Percentiles rank a stretch among this genome's conserved stretches.
Evolutionary conservation across 2,797 vertebrate species (phyloP).

Genomic region (Eulemur rubriventer): DNA sequence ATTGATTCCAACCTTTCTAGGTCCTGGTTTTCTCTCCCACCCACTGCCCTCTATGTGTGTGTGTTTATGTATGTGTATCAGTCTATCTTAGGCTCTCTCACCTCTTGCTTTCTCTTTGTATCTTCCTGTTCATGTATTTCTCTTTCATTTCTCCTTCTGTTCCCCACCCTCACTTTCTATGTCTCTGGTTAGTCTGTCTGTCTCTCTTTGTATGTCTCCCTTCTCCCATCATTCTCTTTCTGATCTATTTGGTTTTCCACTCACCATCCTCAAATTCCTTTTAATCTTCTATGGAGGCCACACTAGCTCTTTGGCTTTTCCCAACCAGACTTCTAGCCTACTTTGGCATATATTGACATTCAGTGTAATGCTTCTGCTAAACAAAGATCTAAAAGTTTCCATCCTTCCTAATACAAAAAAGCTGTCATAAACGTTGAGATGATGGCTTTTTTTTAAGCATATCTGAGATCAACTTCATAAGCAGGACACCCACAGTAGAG

Average conservation of each 20-base stretch:
- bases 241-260: neutral
- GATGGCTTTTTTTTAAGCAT: neutral
- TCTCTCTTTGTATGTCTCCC: neutral
- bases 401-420: neutral
- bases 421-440: neutral
- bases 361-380: neutral
- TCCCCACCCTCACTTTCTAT: neutral
- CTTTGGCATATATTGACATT: neutral
- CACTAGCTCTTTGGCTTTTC: neutral
- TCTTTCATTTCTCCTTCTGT: neutral
- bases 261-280: neutral
- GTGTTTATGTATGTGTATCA: neutral
- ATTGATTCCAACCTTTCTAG: neutral
- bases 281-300: neutral
- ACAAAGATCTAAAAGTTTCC: neutral
- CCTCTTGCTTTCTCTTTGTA: neutral
- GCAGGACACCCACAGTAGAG: neutral
- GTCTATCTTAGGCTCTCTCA: neutral
- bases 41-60: neutral
- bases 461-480: neutral
- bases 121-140: neutral
- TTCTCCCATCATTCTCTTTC: neutral
- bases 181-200: neutral
- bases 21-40: neutral
- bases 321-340: neutral